Evolutionary conservation across 1,140 invertebrate species (phyloP).

Genomic region (Andricus grossulariae): DNA sequence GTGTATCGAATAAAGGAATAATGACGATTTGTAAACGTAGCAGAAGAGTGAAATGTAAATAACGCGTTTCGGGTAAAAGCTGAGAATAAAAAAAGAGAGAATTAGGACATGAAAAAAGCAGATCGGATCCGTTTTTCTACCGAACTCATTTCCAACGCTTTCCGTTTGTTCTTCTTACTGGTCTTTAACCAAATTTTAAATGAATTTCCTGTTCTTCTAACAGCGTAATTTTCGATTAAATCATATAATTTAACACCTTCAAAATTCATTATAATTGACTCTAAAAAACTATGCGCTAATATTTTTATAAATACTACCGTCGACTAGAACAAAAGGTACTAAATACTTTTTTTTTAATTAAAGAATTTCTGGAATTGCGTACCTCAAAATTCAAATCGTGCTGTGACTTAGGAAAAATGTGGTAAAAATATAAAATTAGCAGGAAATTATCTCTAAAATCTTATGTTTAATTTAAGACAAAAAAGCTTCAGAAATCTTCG

Average conservation of each 20-base stretch:
- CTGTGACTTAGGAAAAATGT: too few species aligned
- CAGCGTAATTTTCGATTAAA: not conserved
- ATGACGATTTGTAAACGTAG: not conserved
- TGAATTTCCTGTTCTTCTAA: not conserved
- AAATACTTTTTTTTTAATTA: too few species aligned
- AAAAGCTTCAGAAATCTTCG: too few species aligned
- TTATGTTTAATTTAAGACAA: too few species aligned
- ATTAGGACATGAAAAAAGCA: slow-evolving; percentile 4
- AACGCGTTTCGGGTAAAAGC: slow-evolving; percentile 42
- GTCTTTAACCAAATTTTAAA: not conserved
- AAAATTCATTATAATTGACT: not conserved
- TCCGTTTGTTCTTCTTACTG: not conserved
- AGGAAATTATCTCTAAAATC: too few species aligned
- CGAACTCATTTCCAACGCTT: not conserved
- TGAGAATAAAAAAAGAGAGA: slow-evolving; percentile 34
- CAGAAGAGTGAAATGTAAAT: slow-evolving; percentile 33
- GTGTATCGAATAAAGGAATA: slow-evolving; percentile 2
- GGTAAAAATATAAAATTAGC: too few species aligned
- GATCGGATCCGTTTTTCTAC: slow-evolving; percentile 30
- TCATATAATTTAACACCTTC: not conserved
- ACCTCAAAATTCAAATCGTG: too few species aligned
- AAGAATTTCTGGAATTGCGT: too few species aligned
- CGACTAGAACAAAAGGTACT: too few species aligned
- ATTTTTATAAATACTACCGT: too few species aligned
- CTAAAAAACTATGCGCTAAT: not conserved